Conservation (phyloP, 1,140 invertebrate species). For the Hetaerina americana region DNA sequence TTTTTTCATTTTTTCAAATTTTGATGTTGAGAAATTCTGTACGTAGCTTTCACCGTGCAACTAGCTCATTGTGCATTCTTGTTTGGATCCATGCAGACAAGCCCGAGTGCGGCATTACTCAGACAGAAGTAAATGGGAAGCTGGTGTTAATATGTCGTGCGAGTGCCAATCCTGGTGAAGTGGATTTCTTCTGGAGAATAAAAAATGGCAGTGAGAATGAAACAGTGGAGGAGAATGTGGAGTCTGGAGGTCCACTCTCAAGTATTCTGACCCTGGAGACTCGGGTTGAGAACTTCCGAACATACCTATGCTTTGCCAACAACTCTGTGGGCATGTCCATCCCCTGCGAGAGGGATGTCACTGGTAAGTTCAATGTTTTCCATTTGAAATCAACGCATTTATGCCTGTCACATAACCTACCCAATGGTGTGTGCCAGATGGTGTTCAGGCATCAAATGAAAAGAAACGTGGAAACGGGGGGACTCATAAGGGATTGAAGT, state of each 20-base stretch:
- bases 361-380: constrained; percentile 39
- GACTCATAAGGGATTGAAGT: too few species aligned
- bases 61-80: too few species aligned
- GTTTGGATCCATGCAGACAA: constrained; percentile 54
- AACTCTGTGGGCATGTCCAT: constrained; percentile 62
- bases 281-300: constrained; percentile 51
- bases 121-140: constrained; percentile 52
- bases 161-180: constrained; percentile 63
- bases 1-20: constrained; percentile 3
- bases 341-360: constrained; percentile 65
- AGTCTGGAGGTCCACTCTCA: constrained; percentile 34
- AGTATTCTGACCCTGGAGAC: constrained; percentile 53
- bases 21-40: too few species aligned
- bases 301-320: constrained; percentile 70
- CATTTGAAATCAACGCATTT: constrained; percentile 2
- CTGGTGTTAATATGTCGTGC: constrained; percentile 68
- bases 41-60: too few species aligned
- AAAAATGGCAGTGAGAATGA: constrained; percentile 58
- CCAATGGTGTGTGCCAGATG: neutral
- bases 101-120: constrained; percentile 68
- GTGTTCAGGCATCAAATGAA: neutral
- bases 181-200: constrained; percentile 71
- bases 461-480: too few species aligned
- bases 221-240: constrained; percentile 44
- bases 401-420: neutral